A percentile compares a stretch with the other conserved stretches of the same genome.
Conservation (phyloP, 2,888 invertebrate genomes). For the Mycalesis mineus region DNA sequence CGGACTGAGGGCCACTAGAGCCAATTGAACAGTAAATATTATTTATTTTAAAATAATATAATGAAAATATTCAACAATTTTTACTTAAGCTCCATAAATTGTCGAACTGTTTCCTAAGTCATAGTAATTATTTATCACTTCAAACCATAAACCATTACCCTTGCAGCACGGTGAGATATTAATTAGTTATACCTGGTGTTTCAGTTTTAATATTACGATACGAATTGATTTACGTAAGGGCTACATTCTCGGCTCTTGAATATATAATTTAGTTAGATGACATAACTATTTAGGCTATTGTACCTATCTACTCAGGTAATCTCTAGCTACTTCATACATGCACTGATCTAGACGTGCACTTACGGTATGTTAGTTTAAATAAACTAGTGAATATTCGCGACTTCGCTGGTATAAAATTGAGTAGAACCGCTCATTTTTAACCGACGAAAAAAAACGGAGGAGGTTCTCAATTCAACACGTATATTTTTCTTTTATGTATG, state of each 20-base stretch:
- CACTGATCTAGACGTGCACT: background rate
- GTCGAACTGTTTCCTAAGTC: background rate
- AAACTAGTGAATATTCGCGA: no score
- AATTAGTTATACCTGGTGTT: slow-evolving; percentile 24
- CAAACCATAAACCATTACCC: slow-evolving; percentile 6
- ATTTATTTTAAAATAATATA: no score
- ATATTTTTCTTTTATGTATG: no score
- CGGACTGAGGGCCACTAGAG: no score
- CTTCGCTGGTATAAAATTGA: no score
- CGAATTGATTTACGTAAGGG: slow-evolving; percentile 34
- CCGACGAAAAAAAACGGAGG: no score
- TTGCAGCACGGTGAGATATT: slow-evolving; percentile 21
- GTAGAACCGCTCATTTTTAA: no score
- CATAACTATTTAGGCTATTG: slow-evolving; percentile 29
- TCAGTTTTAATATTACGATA: slow-evolving; percentile 29
- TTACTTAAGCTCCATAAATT: background rate
- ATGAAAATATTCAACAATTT: no score
- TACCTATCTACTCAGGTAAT: slow-evolving; percentile 20
- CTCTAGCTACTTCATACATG: slow-evolving; percentile 11
- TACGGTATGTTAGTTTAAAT: no score
- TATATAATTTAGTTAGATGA: slow-evolving; percentile 32
- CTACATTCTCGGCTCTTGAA: slow-evolving; percentile 33
- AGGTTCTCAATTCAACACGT: no score
- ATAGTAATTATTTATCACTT: background rate
- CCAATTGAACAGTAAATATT: no score